Percentiles rank a stretch among this genome's conserved stretches.
Evolutionary conservation across 2,113 vertebrate species (phyloP).

Genomic region (Cynopterus brachyotis): DNA sequence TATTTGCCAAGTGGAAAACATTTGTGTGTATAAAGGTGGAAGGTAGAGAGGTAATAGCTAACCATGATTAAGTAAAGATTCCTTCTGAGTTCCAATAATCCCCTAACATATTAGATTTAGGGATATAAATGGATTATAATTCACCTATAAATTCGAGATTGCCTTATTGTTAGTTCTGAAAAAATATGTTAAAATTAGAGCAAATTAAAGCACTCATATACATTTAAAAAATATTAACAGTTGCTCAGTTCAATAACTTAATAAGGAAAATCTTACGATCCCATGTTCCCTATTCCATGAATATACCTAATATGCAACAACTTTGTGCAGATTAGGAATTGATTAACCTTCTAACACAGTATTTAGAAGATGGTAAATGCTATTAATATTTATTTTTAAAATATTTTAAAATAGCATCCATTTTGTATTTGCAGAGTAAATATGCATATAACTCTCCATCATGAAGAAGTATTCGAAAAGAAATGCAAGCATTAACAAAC

Average conservation of each 20-base stretch:
- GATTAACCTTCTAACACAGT: neutral
- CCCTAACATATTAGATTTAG: neutral
- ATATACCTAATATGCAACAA: neutral
- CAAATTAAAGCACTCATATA: neutral
- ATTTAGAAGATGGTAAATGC: neutral
- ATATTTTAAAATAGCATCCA: neutral
- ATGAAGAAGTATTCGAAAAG: constrained; percentile 28
- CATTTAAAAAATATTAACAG: constrained; percentile 36
- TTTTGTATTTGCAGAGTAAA: constrained; percentile 4
- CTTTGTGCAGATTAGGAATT: neutral
- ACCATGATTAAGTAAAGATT: neutral
- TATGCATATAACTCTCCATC: neutral
- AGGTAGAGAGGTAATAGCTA: neutral
- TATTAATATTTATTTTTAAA: neutral
- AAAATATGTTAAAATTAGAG: neutral
- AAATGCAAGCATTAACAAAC: neutral
- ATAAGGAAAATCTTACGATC: neutral
- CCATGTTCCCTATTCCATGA: neutral
- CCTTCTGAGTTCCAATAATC: neutral
- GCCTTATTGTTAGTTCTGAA: neutral
- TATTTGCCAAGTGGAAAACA: neutral
- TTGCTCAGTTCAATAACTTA: neutral
- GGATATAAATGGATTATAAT: neutral
- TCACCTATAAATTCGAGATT: neutral
- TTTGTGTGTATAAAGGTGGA: neutral